A percentile compares a stretch with the other conserved stretches of the same genome.
These are phyloP conservation scores for Orussus abietinus DNA, from an alignment of 1,140 invertebrate species.

Conservation along the genomic window DNA sequence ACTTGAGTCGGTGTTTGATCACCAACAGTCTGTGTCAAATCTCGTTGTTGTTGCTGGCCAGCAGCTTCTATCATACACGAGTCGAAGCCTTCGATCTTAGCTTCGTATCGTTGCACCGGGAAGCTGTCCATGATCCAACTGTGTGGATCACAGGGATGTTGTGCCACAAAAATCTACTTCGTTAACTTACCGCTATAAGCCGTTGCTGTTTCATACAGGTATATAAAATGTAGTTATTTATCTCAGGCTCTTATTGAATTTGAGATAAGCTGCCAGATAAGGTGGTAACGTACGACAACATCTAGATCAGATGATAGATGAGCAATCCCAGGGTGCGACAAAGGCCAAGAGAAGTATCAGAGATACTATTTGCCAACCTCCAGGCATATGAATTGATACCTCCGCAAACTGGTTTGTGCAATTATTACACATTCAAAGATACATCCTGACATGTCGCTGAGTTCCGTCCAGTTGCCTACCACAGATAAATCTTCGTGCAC, in stretches of 20 bases:
- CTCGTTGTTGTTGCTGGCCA: conserved; percentile 29
- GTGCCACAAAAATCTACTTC: conserved; percentile 3
- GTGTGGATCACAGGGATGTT: not conserved
- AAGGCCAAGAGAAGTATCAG: not conserved
- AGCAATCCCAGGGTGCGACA: not conserved
- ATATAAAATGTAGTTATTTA: not conserved
- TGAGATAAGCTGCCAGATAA: conserved; percentile 35
- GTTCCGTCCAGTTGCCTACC: too few relatives aligned
- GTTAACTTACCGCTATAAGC: not conserved
- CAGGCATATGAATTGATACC: too few relatives aligned
- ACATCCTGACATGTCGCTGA: too few relatives aligned
- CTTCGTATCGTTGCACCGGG: conserved; percentile 37
- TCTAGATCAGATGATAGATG: conserved; percentile 33
- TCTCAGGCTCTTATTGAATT: conserved; percentile 26
- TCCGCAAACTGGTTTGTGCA: too few relatives aligned
- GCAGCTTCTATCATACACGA: conserved; percentile 39
- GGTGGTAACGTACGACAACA: conserved; percentile 13
- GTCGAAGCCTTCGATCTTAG: conserved; percentile 48
- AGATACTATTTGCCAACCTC: not conserved
- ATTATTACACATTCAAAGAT: too few relatives aligned
- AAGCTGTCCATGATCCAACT: conserved; percentile 40
- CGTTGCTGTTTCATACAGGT: not conserved
- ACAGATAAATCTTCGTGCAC: too few relatives aligned
- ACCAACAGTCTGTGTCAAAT: conserved; percentile 31
- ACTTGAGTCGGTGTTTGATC: conserved; percentile 23